phyloP scores from a whole-genome alignment of 2,888 invertebrate species.

The Dysmachus trigonus region DNA sequence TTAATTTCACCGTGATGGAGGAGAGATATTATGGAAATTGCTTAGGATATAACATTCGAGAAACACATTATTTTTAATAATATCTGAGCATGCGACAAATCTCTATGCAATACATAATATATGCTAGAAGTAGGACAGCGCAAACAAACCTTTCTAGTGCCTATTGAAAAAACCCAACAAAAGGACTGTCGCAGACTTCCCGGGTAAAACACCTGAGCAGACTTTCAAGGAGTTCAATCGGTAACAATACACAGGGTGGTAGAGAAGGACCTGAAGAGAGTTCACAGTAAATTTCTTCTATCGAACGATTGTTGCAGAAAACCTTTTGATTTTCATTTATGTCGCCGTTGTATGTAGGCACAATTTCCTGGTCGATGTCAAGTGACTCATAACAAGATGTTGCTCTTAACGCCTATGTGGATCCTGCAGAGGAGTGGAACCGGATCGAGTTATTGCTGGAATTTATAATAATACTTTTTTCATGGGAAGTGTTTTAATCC shows the following conservation, averaged over 20 bases:
- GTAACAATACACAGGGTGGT: background rate
- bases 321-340: background rate
- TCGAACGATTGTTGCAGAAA: background rate
- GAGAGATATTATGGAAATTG: background rate
- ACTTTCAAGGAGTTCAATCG: background rate
- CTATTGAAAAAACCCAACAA: background rate
- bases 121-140: background rate
- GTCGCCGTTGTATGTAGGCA: background rate
- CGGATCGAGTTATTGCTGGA: background rate
- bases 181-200: background rate
- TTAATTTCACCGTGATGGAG: background rate
- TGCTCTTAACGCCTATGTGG: background rate
- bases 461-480: background rate
- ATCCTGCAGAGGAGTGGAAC: background rate
- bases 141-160: background rate
- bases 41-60: background rate
- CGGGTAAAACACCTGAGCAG: background rate
- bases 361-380: background rate
- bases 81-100: background rate
- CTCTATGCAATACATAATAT: background rate
- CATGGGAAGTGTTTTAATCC: background rate
- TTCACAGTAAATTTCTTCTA: background rate
- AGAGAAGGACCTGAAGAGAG: background rate
- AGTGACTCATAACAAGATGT: background rate
- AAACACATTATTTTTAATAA: background rate